Evolutionary conservation across 2,797 vertebrate species (phyloP).

Genomic region (Knipowitschia caucasica): DNA sequence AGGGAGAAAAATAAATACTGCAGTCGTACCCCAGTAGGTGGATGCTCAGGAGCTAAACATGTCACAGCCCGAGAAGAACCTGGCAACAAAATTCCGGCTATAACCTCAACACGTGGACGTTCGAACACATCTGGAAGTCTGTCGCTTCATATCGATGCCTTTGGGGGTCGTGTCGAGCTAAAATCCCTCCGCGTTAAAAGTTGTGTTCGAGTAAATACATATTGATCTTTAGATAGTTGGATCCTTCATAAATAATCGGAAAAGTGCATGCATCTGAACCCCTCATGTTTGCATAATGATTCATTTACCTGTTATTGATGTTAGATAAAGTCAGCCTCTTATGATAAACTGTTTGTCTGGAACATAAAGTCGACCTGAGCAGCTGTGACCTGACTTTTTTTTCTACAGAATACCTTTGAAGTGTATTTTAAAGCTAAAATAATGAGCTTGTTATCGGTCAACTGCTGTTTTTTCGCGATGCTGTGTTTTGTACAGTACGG

Average conservation of each 20-base stretch:
- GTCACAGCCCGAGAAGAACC: too few species aligned
- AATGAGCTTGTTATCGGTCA: constrained; percentile 10
- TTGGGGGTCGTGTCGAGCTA: constrained; percentile 9
- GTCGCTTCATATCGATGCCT: neutral
- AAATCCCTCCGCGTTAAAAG: neutral
- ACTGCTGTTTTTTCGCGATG: constrained; percentile 4
- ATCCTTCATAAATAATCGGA: neutral
- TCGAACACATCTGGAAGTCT: neutral
- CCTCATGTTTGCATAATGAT: constrained; percentile 40
- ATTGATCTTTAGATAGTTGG: neutral
- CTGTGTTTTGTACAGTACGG: constrained; percentile 12
- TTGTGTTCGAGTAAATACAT: neutral
- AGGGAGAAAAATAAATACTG: too few species aligned
- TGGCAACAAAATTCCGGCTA: too few species aligned
- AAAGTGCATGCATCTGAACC: neutral
- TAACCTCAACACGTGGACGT: too few species aligned
- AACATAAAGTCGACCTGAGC: constrained; percentile 11
- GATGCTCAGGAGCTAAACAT: too few species aligned
- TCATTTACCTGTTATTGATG: constrained; percentile 42
- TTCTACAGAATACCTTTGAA: neutral
- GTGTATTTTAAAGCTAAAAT: constrained; percentile 4
- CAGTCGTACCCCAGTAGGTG: too few species aligned
- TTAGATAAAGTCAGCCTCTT: constrained; percentile 19
- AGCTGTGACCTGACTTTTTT: neutral
- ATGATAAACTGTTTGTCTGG: constrained; percentile 7